Evolutionary conservation across 2,888 invertebrate species (phyloP), one percentile per base, ranked within the genome.

Genomic region (Trypoxylon attenuatum): DNA sequence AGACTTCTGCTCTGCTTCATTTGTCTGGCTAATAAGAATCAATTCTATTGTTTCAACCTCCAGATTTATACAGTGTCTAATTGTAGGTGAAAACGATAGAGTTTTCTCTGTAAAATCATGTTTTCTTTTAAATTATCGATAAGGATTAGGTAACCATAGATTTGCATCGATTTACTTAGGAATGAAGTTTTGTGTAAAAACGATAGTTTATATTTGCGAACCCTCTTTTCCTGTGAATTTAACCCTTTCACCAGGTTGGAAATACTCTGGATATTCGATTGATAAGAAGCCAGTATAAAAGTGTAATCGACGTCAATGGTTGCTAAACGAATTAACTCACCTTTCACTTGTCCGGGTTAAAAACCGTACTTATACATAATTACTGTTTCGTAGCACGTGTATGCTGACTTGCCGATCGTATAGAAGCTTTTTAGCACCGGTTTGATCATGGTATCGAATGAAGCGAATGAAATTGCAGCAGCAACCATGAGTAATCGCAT

Each of bases 1-100:
- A 57, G 62, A 50, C 39, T 57, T 65, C 18, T 16, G 25, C 29
- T 67, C 25, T 45, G 29, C 2, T 66, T 65, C 16, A 65, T 65
- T 65, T n/a, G n/a, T n/a, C n/a, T n/a, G n/a, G n/a, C n/a, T n/a
- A n/a, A n/a, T n/a, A n/a, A n/a, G n/a, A n/a, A n/a, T n/a, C n/a
- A n/a, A n/a, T n/a, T n/a, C n/a, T n/a, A n/a, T n/a, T n/a, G n/a
- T n/a, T n/a, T n/a, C n/a, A n/a, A n/a, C n/a, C n/a, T n/a, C n/a
- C n/a, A n/a, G n/a, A n/a, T n/a, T n/a, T n/a, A n/a, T n/a, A n/a
- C n/a, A n/a, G n/a, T n/a, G n/a, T n/a, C n/a, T n/a, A n/a, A n/a
- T n/a, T n/a, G n/a, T n/a, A n/a, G n/a, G n/a, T n/a, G n/a, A n/a
- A n/a, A n/a, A n/a, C n/a, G n/a, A n/a, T n/a, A n/a, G n/a, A n/a